Evolutionary conservation across 2,888 invertebrate genomes (phyloP).

Genomic region (Rhabditoides inermis): DNA sequence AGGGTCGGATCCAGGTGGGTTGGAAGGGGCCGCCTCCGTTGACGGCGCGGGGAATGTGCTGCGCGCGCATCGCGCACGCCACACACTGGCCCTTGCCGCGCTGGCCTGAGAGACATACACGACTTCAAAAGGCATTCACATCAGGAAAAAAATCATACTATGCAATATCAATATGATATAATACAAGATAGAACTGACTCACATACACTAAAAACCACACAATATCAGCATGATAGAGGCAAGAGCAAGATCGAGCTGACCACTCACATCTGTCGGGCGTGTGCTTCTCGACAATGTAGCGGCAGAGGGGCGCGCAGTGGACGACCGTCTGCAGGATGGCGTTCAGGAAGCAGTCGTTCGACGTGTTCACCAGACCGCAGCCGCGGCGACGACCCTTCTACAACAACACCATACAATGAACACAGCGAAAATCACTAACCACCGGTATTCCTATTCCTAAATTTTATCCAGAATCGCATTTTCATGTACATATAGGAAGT

Average conservation of each 20-base stretch:
- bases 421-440: no score
- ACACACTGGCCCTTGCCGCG: constrained; percentile 9
- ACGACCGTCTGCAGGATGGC: constrained; percentile 36
- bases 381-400: constrained; percentile 12
- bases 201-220: neutral
- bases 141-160: neutral
- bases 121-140: no score
- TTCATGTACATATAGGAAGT: no score
- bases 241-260: neutral
- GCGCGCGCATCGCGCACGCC: constrained; percentile 5
- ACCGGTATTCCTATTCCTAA: no score
- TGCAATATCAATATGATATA: neutral
- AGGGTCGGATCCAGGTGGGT: neutral
- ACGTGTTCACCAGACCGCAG: constrained; percentile 25
- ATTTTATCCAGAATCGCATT: no score
- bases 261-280: constrained; percentile 2
- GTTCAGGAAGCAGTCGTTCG: constrained; percentile 44
- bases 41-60: constrained; percentile 5
- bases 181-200: neutral
- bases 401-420: no score
- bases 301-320: constrained; percentile 34
- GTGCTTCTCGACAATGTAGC: constrained; percentile 24
- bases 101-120: constrained; percentile 8
- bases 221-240: constrained; percentile 1
- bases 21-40: neutral